phyloP scores from a whole-genome alignment of 2,797 vertebrate species.

The Syndactyla subalaris region DNA sequence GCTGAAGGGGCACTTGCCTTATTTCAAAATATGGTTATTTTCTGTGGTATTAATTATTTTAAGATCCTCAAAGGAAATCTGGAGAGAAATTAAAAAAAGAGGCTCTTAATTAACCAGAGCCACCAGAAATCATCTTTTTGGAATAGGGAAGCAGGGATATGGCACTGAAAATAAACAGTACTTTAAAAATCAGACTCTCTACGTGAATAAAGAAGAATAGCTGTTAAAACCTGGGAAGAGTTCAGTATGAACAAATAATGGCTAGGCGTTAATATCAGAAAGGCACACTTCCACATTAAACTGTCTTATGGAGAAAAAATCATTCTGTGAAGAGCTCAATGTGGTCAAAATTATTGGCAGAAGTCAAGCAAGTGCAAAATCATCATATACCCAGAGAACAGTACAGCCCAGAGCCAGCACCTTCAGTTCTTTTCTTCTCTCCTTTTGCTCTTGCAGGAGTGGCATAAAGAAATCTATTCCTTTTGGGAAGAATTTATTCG shows the following conservation, averaged over 20 bases:
- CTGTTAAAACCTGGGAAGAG: neutral
- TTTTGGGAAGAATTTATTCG: neutral
- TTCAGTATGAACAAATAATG: neutral
- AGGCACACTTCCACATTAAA: neutral
- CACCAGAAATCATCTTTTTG: constrained; percentile 5
- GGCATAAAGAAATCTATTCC: neutral
- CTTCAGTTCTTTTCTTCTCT: neutral
- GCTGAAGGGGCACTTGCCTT: neutral
- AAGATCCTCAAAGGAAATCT: constrained; percentile 24
- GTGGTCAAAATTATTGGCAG: neutral
- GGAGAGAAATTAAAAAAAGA: neutral
- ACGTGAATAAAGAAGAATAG: constrained; percentile 9
- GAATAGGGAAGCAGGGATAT: neutral
- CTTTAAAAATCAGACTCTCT: neutral
- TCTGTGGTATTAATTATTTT: constrained; percentile 41
- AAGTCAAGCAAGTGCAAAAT: neutral
- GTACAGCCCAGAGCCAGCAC: neutral
- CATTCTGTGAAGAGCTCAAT: neutral
- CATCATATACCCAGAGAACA: neutral
- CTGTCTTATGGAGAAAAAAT: neutral
- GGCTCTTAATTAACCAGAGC: constrained; percentile 50
- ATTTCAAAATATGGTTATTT: constrained; percentile 31
- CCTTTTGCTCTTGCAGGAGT: neutral
- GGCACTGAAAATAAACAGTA: neutral
- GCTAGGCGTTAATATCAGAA: neutral